Evolutionary conservation across 2,888 invertebrate genomes (phyloP), one percentile per base, ranked within the genome.

Genomic region (Trissolcus brochymenae): DNA sequence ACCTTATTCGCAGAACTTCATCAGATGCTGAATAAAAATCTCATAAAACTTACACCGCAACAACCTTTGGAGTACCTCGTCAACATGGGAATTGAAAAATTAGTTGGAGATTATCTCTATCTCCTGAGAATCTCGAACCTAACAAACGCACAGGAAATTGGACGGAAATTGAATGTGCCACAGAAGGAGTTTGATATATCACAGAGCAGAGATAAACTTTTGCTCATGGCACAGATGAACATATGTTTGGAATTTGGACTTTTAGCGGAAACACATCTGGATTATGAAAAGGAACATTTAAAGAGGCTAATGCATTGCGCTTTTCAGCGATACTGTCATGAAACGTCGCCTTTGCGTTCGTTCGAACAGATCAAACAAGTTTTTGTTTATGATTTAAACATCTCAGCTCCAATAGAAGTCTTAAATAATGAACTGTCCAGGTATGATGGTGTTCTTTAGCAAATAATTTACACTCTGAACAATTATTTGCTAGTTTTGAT

Each of bases 41-140:
- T 54, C 17, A n/a, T 59, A 4, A 76, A 67, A 55, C 68, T 86
- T 13, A 75, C 78, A n/a, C 83, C 82, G 62, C 81, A 82, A 79
- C 73, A 85, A 50, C 83, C 86, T 1, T 79, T 88, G 61, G 86
- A 88, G 79, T 79, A 85, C 51, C 66, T 85, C 0, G 77, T 87
- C 21, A 86, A 88, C 51, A 82, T 85, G 68, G 87, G 87, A 61
- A 79, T 87, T 25, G 82, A 86, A 57, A 88, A 88, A 78, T 77
- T 88, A 43, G 80, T 62, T 11, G 82, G 82, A 49, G 87, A 88
- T 73, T 87, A 87, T 21, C 79, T 74, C 25, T 84, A 84, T 14
- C 76, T 87, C 55, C 73, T 88, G 25, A 60, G 80, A 35, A 82
- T 80, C 60, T 76, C 82, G 16, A 81, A 81, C 76, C 76, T 87